Percentiles rank a stretch among this genome's conserved stretches.
Evolutionary conservation across 2,797 vertebrate species (phyloP).

Genomic region (Leucoraja ocellata): DNA sequence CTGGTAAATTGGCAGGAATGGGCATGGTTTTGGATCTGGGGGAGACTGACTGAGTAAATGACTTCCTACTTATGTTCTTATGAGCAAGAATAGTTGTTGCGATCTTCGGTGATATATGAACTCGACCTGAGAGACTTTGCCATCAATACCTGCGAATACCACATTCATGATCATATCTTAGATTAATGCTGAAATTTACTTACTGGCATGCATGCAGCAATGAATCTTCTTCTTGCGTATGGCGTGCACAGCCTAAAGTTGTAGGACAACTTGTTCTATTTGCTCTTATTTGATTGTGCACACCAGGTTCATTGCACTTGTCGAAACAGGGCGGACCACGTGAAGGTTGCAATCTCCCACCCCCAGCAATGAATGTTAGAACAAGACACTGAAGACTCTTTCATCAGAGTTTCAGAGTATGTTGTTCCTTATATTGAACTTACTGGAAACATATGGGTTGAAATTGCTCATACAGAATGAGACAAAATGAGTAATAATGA

Average conservation of each 20-base stretch:
- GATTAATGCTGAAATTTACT: background rate
- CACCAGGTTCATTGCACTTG: no score
- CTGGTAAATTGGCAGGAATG: no score
- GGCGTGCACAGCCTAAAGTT: no score
- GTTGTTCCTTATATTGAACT: background rate
- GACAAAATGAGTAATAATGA: background rate
- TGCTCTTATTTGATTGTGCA: no score
- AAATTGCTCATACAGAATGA: background rate
- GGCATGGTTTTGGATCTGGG: no score
- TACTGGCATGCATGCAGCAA: background rate
- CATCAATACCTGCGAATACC: background rate
- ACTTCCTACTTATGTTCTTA: background rate
- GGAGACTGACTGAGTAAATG: no score
- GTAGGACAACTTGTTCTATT: no score
- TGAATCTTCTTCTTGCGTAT: no score
- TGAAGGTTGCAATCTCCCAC: no score
- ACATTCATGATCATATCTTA: background rate
- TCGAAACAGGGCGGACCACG: no score
- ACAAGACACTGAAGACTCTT: background rate
- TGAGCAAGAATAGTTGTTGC: background rate
- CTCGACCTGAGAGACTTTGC: background rate
- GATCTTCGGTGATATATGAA: background rate
- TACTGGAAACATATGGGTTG: background rate
- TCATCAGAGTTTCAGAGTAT: background rate
- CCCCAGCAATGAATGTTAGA: background rate